Percentiles rank a stretch among this genome's conserved stretches.
Conservation (phyloP, 92 coral and sea anemone species). For the Paragorgia papillata region DNA sequence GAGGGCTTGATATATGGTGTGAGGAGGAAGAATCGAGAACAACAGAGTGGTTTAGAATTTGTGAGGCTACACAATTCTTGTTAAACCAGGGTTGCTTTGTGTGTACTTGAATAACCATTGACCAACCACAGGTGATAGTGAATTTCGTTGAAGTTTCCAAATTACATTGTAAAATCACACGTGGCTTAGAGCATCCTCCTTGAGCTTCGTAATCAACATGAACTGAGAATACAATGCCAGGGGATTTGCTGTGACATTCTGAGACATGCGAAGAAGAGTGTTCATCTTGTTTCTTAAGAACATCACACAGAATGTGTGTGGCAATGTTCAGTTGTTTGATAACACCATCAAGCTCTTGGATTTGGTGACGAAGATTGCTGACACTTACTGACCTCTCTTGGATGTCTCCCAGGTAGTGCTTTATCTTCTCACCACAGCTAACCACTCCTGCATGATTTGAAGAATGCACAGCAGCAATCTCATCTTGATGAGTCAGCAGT, state of each 20-base stretch:
- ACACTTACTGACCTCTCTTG: slow-evolving; percentile 1
- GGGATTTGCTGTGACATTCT: not conserved
- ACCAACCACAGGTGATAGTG: slow-evolving; percentile 25
- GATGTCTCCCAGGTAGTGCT: slow-evolving; percentile 18
- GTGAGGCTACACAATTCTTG: not conserved
- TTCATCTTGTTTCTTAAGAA: slow-evolving; percentile 14
- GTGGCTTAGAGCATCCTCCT: slow-evolving; percentile 11
- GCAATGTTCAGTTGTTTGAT: slow-evolving; percentile 24
- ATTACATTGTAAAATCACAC: slow-evolving; percentile 15
- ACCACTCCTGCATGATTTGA: not conserved
- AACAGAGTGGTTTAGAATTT: slow-evolving; percentile 12
- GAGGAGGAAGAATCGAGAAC: not conserved
- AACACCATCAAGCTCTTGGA: slow-evolving; percentile 31
- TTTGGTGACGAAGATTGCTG: not conserved
- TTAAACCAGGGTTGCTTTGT: slow-evolving; percentile 34
- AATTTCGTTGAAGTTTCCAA: slow-evolving; percentile 13
- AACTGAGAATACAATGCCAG: slow-evolving; percentile 22
- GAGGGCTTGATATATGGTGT: slow-evolving; percentile 15
- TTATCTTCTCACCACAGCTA: slow-evolving; percentile 10
- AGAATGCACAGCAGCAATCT: not conserved
- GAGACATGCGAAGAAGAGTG: not conserved
- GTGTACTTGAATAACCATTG: slow-evolving; percentile 21
- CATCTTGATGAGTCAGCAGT: not conserved
- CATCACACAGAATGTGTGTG: slow-evolving; percentile 13
- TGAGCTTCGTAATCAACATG: slow-evolving; percentile 14